Evolutionary conservation across 2,797 vertebrate genomes (phyloP), one percentile per base, ranked within the genome.

Genomic region (Neosilurus hyrtlii): DNA sequence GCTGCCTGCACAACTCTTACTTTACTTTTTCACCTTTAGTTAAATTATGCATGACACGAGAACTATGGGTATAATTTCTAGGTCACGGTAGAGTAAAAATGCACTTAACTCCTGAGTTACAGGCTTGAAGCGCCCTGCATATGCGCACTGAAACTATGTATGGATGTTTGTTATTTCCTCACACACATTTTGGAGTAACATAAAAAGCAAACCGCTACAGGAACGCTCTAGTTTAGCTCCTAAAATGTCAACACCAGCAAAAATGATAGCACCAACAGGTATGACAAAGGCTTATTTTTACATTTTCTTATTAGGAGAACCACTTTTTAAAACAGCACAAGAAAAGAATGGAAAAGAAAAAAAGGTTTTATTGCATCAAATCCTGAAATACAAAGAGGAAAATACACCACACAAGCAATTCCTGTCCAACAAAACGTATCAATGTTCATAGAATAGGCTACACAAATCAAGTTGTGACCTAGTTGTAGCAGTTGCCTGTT

Each of bases 31-130:
- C 82, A 83, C 80, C 85, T 63, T 35, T 18, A 12, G 65, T 5
- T 87, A 74, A 85, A 87, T 86, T 80, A 85, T 86, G 72, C 61
- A 87, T 85, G 80, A 61, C n/a, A 57, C n/a, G 0, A 71, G 62
- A 65, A 79, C 76, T 43, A 51, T 70, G 80, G 80, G 84, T 59
- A 73, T 70, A 52, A 88, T 86, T 85, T 86, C 61, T 77, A 77
- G 85, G 79, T 86, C 86, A 85, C 75, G 63, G 61, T 20, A 30
- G 61, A 57, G n/a, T 54, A 81, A n/a, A 70, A 82, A 78, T 24
- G 73, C 79, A 81, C 73, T 87, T 81, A 57, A 57, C 66, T 54
- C 70, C 54, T 52, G 68, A 82, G 59, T 49, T 54, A 8, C 66
- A 61, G 20, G 71, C 74, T 85, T 11, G 59, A 79, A 76, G 70